Percentiles rank a stretch among this genome's conserved stretches.
Evolutionary conservation across 2,113 vertebrate species (phyloP).

Genomic region (Dipodomys stephensi): DNA sequence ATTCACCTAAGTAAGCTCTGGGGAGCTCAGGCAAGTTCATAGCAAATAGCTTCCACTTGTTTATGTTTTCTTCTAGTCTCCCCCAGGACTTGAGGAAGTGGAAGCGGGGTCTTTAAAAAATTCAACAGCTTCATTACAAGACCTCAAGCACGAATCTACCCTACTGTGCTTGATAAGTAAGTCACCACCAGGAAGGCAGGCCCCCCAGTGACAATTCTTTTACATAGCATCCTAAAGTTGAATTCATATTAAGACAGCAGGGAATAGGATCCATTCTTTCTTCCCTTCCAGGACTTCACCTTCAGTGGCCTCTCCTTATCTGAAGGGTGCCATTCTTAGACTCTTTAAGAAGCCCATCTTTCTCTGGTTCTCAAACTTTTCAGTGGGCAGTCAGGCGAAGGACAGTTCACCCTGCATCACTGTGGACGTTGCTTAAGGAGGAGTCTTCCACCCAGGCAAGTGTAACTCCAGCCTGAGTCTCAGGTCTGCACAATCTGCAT

Average conservation of each 20-base stretch:
- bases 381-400: neutral
- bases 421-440: neutral
- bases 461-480: neutral
- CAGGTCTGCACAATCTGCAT: neutral
- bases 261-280: neutral
- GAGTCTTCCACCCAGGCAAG: neutral
- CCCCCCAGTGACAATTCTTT: slow-evolving; percentile 64
- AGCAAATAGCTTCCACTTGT: neutral
- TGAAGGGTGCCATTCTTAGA: neutral
- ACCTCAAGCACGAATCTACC: slow-evolving; percentile 38
- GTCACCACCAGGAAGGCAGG: slow-evolving; percentile 34
- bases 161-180: slow-evolving; percentile 34
- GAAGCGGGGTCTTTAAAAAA: slow-evolving; percentile 37
- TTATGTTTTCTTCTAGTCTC: neutral
- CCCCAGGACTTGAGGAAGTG: neutral
- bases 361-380: neutral
- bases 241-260: neutral
- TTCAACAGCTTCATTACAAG: slow-evolving; percentile 38
- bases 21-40: slow-evolving; percentile 35
- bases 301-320: neutral
- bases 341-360: neutral
- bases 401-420: neutral
- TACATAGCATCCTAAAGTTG: slow-evolving; percentile 55
- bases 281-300: neutral
- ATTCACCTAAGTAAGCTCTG: neutral